Conservation (phyloP, 2,113 vertebrate genomes). For the Mormyrus lacerda region DNA sequence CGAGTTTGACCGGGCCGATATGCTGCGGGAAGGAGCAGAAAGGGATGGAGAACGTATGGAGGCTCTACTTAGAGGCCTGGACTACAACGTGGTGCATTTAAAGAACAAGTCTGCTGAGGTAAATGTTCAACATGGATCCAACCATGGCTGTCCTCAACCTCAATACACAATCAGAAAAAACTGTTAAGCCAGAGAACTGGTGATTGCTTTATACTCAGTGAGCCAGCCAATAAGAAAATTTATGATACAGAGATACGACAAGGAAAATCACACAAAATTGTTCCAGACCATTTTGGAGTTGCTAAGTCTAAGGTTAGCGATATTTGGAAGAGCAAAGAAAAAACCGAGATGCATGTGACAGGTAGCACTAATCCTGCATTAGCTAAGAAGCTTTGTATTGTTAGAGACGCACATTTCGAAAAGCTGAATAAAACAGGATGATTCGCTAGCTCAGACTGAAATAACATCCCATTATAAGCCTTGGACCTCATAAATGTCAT, state of each 20-base stretch:
- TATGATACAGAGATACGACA: background rate
- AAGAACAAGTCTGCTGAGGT: slow-evolving; percentile 61
- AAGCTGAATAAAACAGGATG: too few relatives aligned
- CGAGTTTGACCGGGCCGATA: slow-evolving; percentile 28
- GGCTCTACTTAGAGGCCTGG: slow-evolving; percentile 49
- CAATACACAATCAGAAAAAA: background rate
- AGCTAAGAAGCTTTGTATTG: too few relatives aligned
- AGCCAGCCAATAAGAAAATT: background rate
- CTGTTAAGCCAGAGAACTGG: background rate
- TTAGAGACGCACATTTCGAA: too few relatives aligned
- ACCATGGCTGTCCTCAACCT: background rate
- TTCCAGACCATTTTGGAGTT: too few relatives aligned
- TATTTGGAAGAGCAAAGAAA: too few relatives aligned
- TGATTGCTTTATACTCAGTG: background rate
- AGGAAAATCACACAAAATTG: too few relatives aligned
- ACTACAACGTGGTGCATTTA: slow-evolving; percentile 54
- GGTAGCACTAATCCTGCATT: too few relatives aligned
- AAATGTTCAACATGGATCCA: slow-evolving; percentile 8
- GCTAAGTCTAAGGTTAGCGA: too few relatives aligned
- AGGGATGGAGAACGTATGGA: slow-evolving; percentile 57
- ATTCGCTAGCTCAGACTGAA: too few relatives aligned
- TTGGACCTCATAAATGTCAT: too few relatives aligned
- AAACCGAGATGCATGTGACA: too few relatives aligned
- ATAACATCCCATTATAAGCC: too few relatives aligned
- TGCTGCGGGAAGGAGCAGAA: slow-evolving; percentile 51